phyloP scores from a whole-genome alignment of 64 coral and sea anemone genomes.

The Montipora efflorescens region DNA sequence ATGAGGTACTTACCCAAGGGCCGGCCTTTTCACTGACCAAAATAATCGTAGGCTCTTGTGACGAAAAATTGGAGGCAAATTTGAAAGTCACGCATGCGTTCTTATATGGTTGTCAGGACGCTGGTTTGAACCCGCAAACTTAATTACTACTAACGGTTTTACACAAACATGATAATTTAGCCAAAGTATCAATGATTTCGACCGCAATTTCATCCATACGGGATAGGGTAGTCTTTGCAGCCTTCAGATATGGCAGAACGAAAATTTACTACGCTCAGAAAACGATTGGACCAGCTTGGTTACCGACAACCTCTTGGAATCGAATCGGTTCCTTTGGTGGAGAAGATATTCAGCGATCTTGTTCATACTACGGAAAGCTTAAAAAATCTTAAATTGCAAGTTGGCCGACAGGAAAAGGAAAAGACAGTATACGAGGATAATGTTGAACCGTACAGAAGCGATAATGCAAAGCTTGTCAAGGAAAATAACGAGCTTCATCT shows the following conservation, averaged over 20 bases:
- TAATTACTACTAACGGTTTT: slow-evolving; percentile 83
- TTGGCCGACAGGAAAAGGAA: slow-evolving; percentile 77
- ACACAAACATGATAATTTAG: slow-evolving; percentile 32
- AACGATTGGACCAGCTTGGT: slow-evolving; percentile 97
- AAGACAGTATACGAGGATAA: slow-evolving; percentile 90
- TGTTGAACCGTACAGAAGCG: slow-evolving; percentile 97
- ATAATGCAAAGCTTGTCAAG: slow-evolving; percentile 97
- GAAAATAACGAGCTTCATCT: slow-evolving; percentile 99
- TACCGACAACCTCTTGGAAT: slow-evolving; percentile 98
- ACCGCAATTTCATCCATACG: neutral
- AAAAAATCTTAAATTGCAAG: slow-evolving; percentile 97
- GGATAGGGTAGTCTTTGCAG: slow-evolving; percentile 15
- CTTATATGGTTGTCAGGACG: slow-evolving; percentile 43
- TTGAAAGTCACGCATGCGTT: slow-evolving; percentile 95
- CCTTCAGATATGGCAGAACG: slow-evolving; percentile 83
- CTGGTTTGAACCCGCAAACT: slow-evolving; percentile 60
- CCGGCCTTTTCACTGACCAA: too few relatives aligned
- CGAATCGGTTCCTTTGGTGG: slow-evolving; percentile 97
- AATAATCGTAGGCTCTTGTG: too few relatives aligned
- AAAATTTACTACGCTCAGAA: slow-evolving; percentile 98
- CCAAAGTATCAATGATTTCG: slow-evolving; percentile 38
- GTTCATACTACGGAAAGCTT: slow-evolving; percentile 99
- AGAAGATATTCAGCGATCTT: slow-evolving; percentile 98
- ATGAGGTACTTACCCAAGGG: too few relatives aligned
- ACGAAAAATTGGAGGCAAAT: slow-evolving; percentile 89